phyloP scores from a whole-genome alignment of 2,888 invertebrate genomes.

The Rhingia campestris region DNA sequence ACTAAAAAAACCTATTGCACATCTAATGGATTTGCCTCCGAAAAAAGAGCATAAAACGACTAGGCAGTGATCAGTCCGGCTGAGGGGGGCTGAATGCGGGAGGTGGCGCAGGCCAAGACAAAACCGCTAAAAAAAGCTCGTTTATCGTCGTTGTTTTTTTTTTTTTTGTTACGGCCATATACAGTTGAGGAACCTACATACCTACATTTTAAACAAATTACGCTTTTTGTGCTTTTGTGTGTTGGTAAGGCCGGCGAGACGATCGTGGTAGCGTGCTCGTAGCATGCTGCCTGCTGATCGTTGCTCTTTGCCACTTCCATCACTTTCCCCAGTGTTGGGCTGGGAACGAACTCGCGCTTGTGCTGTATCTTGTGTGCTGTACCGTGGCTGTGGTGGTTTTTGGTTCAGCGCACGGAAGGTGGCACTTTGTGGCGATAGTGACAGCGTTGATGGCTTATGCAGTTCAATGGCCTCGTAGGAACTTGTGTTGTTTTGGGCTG shows the following conservation, averaged over 20 bases:
- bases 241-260: neutral
- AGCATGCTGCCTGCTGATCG: constrained; percentile 49
- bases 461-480: constrained; percentile 61
- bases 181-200: constrained; percentile 81
- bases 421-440: constrained; percentile 36
- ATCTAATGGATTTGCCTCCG: constrained; percentile 52
- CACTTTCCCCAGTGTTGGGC: constrained; percentile 57
- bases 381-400: constrained; percentile 24
- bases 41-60: constrained; percentile 41
- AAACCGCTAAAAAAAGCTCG: constrained; percentile 63
- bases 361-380: constrained; percentile 37
- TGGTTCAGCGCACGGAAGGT: constrained; percentile 50
- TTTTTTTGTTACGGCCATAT: constrained; percentile 74
- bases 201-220: constrained; percentile 82
- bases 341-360: neutral
- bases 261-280: constrained; percentile 51
- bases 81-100: constrained; percentile 19
- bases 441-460: constrained; percentile 39
- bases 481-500: constrained; percentile 60
- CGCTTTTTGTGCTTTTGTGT: constrained; percentile 75
- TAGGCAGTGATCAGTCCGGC: constrained; percentile 1
- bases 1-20: constrained; percentile 23
- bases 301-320: constrained; percentile 46
- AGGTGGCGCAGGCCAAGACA: constrained; percentile 52
- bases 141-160: constrained; percentile 37